Evolutionary conservation across 2,113 vertebrate genomes (phyloP).

Genomic region (Romanogobio albipinnatus): DNA sequence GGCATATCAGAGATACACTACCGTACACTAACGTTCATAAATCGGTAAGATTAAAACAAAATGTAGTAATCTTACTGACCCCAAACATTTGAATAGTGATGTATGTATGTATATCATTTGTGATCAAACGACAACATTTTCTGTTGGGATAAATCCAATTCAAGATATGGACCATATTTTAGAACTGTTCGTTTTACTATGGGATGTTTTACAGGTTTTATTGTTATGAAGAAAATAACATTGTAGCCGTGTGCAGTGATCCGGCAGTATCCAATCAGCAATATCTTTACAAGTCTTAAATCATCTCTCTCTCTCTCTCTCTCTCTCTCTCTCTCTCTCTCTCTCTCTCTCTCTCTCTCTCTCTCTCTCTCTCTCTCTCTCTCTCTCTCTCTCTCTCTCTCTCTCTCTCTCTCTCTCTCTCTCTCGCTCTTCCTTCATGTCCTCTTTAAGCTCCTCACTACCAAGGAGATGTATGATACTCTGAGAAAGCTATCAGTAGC

Average conservation of each 20-base stretch:
- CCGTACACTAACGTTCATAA: neutral
- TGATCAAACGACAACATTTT: neutral
- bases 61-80: neutral
- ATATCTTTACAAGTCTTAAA: slow-evolving; percentile 9
- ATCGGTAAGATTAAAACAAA: no score
- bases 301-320: neutral
- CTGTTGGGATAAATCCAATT: neutral
- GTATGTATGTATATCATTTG: neutral
- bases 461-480: neutral
- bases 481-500: neutral
- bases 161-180: slow-evolving; percentile 12
- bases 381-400: no score
- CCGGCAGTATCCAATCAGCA: neutral
- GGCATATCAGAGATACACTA: neutral
- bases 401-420: no score
- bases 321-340: no score
- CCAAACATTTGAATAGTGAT: neutral
- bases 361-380: neutral
- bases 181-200: neutral
- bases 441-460: neutral
- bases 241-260: slow-evolving; percentile 5
- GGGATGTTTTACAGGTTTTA: slow-evolving; percentile 21
- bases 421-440: neutral
- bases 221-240: slow-evolving; percentile 24
- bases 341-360: no score